Conservation (phyloP, 2,113 vertebrate species). For the Actenoides hombroni region DNA sequence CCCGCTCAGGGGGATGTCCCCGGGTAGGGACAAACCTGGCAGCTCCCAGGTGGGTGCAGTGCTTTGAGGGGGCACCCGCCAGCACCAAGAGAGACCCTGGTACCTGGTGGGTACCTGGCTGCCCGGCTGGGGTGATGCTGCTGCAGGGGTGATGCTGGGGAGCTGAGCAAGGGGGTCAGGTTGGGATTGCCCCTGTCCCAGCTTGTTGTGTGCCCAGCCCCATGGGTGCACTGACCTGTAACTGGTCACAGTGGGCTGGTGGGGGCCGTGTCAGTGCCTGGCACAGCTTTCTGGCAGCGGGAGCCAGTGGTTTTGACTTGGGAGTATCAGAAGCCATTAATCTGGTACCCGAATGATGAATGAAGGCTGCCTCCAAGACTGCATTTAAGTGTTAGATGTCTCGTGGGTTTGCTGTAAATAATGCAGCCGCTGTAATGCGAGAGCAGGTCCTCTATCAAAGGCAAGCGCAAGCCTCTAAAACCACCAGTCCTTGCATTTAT, state of each 20-base stretch:
- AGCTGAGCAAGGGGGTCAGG: accelerated
- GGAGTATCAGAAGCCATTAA: not conserved
- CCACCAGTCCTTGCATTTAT: not conserved
- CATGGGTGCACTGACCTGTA: accelerated
- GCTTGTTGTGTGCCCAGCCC: not conserved
- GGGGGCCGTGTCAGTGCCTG: accelerated
- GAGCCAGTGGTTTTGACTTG: not conserved
- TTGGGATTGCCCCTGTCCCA: not conserved
- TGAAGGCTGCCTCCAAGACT: not conserved
- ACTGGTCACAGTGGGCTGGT: accelerated
- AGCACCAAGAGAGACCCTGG: too few relatives aligned
- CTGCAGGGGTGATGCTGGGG: not conserved
- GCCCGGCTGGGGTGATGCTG: not conserved
- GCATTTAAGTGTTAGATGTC: not conserved
- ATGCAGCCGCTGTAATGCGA: accelerated
- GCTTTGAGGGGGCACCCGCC: not conserved
- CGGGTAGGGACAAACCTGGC: not conserved
- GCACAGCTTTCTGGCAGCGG: not conserved
- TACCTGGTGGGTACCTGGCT: not conserved
- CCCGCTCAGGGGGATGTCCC: not conserved
- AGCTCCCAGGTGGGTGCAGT: not conserved
- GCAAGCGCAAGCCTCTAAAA: not conserved
- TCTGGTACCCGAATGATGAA: not conserved
- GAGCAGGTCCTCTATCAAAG: not conserved
- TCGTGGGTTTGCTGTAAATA: not conserved